Evolutionary conservation across 2,888 invertebrate genomes (phyloP).

Genomic region (Mimumesa dahlbomi): DNA sequence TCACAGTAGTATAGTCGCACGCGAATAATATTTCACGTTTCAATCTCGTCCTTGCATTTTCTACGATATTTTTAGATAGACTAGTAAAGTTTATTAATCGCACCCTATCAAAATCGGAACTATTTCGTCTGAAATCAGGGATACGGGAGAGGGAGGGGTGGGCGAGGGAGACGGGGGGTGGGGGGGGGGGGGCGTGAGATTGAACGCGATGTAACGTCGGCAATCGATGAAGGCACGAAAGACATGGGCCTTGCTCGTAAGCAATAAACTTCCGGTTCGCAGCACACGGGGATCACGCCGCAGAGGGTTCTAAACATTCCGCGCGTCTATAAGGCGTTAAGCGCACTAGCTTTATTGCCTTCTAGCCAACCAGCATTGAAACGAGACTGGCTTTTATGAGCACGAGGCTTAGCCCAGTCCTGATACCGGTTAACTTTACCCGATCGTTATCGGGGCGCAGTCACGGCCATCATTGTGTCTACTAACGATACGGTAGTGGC

Average conservation of each 20-base stretch:
- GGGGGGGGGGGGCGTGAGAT: background rate
- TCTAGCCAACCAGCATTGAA: conserved; percentile 51
- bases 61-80: too few relatives aligned
- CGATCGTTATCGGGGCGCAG: conserved; percentile 57
- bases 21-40: conserved; percentile 17
- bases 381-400: conserved; percentile 53
- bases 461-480: conserved; percentile 32
- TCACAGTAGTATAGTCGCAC: too few relatives aligned
- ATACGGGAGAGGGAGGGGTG: too few relatives aligned
- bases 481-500: conserved; percentile 19
- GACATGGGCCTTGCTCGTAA: conserved; percentile 43
- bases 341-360: conserved; percentile 57
- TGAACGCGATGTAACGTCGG: conserved; percentile 29
- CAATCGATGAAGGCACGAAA: conserved; percentile 36
- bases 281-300: conserved; percentile 52
- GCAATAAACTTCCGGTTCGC: conserved; percentile 58
- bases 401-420: conserved; percentile 49
- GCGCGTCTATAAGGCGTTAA: conserved; percentile 65
- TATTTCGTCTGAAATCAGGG: background rate
- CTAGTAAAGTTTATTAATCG: too few relatives aligned
- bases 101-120: too few relatives aligned
- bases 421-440: conserved; percentile 60
- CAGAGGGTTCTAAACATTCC: conserved; percentile 61
- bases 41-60: too few relatives aligned
- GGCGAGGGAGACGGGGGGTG: background rate